phyloP scores from a whole-genome alignment of 2,113 vertebrate species.

The Nasalis larvatus region DNA sequence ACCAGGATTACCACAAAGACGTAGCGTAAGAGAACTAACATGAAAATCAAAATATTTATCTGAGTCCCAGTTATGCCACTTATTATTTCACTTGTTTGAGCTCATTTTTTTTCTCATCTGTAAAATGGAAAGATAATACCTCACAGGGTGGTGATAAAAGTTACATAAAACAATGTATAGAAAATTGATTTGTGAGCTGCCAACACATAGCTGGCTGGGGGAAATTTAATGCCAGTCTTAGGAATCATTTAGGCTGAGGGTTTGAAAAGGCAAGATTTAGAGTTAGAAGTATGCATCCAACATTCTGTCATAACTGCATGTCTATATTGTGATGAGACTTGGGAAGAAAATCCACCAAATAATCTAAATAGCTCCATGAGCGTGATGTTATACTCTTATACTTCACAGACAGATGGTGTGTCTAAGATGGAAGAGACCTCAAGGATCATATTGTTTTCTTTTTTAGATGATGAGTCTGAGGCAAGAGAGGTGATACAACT shows the following conservation, averaged over 20 bases:
- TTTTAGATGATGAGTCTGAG: background rate
- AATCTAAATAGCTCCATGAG: background rate
- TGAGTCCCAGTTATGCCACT: background rate
- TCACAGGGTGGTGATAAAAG: background rate
- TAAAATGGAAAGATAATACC: background rate
- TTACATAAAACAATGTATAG: background rate
- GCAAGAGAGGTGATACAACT: background rate
- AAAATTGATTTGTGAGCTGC: background rate
- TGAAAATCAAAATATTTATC: background rate
- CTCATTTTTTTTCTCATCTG: background rate
- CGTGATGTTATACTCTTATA: background rate
- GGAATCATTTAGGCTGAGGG: background rate
- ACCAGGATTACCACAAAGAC: background rate
- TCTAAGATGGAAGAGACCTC: background rate
- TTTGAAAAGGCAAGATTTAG: background rate
- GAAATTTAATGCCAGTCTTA: background rate
- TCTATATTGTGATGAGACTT: background rate
- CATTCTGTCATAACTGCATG: background rate
- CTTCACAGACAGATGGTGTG: background rate
- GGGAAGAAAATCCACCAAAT: background rate
- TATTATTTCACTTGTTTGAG: background rate
- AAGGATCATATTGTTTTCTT: background rate
- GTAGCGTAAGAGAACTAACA: background rate
- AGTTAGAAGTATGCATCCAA: background rate
- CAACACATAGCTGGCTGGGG: background rate